These are phyloP conservation scores for Podiceps cristatus DNA, from an alignment of 2,113 vertebrate species.

Conservation along the genomic window DNA sequence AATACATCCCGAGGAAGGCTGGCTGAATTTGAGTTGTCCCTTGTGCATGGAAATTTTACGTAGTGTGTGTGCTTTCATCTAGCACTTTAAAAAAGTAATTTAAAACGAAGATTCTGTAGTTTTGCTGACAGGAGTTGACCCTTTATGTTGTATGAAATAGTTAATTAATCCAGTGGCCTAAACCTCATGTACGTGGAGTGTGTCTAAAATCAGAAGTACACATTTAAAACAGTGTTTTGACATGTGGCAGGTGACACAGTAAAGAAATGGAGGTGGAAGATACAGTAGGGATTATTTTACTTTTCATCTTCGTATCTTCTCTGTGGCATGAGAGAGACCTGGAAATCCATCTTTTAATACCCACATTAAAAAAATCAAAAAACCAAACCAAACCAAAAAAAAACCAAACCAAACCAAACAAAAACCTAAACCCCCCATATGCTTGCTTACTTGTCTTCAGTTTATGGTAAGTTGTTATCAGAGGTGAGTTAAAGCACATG, in stretches of 20 bases:
- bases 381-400: not conserved
- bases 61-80: not conserved
- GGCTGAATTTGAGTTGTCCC: not conserved
- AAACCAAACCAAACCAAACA: not conserved
- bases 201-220: not conserved
- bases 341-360: not conserved
- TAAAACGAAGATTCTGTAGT: not conserved
- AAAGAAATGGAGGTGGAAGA: not conserved
- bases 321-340: not conserved
- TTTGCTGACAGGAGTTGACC: not conserved
- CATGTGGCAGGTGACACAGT: not conserved
- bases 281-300: not conserved
- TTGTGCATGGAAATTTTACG: fast-evolving
- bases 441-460: not conserved
- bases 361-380: not conserved
- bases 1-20: not conserved
- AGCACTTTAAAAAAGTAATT: not conserved
- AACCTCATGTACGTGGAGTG: no score
- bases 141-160: not conserved
- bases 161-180: not conserved
- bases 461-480: not conserved
- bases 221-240: not conserved
- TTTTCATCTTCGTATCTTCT: not conserved
- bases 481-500: not conserved
- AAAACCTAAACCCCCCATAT: not conserved